Percentiles rank a stretch among this genome's conserved stretches.
These are phyloP conservation scores for Drosophila orena DNA, from an alignment of 1,140 invertebrate species.

Conservation along the genomic window DNA sequence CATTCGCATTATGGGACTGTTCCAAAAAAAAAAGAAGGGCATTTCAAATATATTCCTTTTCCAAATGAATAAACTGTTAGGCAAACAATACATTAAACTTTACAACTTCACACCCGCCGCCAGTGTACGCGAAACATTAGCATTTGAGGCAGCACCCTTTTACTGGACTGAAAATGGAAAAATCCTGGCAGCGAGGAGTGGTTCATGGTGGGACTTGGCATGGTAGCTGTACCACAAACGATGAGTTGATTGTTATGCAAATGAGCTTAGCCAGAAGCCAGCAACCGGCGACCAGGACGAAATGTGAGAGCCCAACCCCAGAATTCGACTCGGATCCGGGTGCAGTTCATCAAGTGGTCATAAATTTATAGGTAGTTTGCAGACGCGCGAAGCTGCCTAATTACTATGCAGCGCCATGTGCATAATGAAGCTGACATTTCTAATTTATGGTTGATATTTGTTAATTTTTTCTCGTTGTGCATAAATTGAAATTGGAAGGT, in stretches of 20 bases:
- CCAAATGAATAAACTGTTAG: conserved; percentile 83
- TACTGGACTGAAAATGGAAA: background rate
- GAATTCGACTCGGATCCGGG: conserved; percentile 9
- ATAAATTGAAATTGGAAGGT: conserved; percentile 65
- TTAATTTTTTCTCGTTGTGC: conserved; percentile 52
- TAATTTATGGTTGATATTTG: conserved; percentile 81
- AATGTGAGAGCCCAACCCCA: conserved; percentile 56
- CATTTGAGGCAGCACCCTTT: conserved; percentile 20
- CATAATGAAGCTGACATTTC: conserved; percentile 81
- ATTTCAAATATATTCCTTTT: conserved; percentile 56
- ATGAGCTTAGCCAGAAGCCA: conserved; percentile 52
- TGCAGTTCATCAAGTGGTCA: conserved; percentile 83
- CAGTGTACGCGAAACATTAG: conserved; percentile 66
- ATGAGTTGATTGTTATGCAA: conserved; percentile 82
- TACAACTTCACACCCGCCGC: conserved; percentile 81
- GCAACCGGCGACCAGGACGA: conserved; percentile 64
- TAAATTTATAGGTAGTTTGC: conserved; percentile 67
- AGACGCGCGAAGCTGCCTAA: conserved; percentile 53
- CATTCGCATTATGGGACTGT: conserved; percentile 49
- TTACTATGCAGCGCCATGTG: conserved; percentile 82
- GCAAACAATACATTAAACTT: conserved; percentile 83
- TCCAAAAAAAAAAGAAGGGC: conserved; percentile 16
- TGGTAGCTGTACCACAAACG: conserved; percentile 69
- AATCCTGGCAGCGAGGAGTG: conserved; percentile 25
- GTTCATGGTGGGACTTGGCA: conserved; percentile 17